A percentile compares a stretch with the other conserved stretches of the same genome.
phyloP scores from a whole-genome alignment of 2,888 invertebrate species.

The Drosophila multiciliata region DNA sequence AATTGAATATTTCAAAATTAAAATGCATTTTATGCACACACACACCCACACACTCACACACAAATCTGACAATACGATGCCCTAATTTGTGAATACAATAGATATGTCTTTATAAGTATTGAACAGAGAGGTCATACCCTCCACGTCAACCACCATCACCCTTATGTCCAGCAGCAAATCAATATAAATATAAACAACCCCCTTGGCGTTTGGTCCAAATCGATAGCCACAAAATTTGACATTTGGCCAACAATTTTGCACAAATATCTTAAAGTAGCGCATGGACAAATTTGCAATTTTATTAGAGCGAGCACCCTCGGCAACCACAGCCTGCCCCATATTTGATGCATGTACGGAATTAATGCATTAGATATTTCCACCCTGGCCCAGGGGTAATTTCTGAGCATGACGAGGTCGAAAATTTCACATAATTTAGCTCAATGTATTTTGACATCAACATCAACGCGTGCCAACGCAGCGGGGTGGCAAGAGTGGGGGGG shows the following conservation, averaged over 20 bases:
- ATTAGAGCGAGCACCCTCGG: conserved; percentile 45
- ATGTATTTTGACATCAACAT: conserved; percentile 54
- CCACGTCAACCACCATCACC: not conserved
- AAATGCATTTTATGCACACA: conserved; percentile 72
- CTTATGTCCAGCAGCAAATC: conserved; percentile 42
- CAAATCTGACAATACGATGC: conserved; percentile 41
- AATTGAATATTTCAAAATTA: conserved; percentile 50
- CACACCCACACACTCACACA: not conserved
- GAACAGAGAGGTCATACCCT: conserved; percentile 34
- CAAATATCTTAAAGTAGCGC: conserved; percentile 54
- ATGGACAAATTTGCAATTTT: conserved; percentile 75
- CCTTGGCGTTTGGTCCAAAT: conserved; percentile 51
- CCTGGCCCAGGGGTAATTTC: conserved; percentile 39
- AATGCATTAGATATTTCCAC: conserved; percentile 71
- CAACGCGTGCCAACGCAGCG: conserved; percentile 65
- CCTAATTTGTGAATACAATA: conserved; percentile 43
- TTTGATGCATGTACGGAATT: conserved; percentile 58
- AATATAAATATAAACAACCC: conserved; percentile 36
- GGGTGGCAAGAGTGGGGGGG: conserved; percentile 1
- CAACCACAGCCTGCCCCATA: conserved; percentile 1
- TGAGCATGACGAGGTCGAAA: conserved; percentile 71
- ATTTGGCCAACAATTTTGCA: conserved; percentile 71
- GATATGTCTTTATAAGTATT: conserved; percentile 64
- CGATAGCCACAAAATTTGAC: conserved; percentile 77
- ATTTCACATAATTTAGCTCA: conserved; percentile 69